Percentiles rank a stretch among this genome's conserved stretches.
Evolutionary conservation across 92 coral and sea anemone species (phyloP).

Genomic region (Porites evermanni): DNA sequence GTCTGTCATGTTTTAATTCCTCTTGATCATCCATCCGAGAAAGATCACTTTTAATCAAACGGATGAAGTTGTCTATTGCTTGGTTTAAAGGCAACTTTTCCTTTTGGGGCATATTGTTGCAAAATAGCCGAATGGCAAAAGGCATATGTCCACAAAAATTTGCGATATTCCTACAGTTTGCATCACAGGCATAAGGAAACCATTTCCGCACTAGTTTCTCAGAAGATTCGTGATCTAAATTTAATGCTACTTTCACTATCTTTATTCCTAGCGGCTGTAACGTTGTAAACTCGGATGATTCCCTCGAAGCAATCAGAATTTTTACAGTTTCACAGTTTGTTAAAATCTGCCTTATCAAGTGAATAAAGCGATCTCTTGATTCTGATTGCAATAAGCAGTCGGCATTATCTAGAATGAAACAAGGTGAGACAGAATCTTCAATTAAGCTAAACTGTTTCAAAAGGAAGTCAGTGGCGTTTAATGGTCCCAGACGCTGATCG

Average conservation of each 20-base stretch:
- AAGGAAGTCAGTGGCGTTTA: constrained; percentile 2
- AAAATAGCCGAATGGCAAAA: constrained; percentile 21
- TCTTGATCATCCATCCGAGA: constrained; percentile 1
- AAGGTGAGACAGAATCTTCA: background rate
- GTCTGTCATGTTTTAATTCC: background rate
- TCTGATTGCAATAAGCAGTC: constrained; percentile 16
- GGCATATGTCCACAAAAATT: constrained; percentile 23
- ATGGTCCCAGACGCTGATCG: background rate
- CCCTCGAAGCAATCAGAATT: constrained; percentile 6
- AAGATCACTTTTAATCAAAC: background rate
- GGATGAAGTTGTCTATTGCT: background rate
- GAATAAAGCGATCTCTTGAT: background rate
- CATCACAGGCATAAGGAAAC: constrained; percentile 1
- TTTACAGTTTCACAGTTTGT: constrained; percentile 3
- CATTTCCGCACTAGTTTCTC: background rate
- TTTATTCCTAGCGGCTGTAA: background rate
- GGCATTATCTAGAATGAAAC: constrained; percentile 24
- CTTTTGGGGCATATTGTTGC: background rate
- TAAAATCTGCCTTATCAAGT: background rate
- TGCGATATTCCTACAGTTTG: background rate
- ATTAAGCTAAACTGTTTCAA: background rate
- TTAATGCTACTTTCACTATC: background rate
- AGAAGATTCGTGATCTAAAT: background rate
- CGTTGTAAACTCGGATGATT: background rate
- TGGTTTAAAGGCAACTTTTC: background rate